phyloP scores from a whole-genome alignment of 2,797 vertebrate species.

The Rhodeus uyekii region DNA sequence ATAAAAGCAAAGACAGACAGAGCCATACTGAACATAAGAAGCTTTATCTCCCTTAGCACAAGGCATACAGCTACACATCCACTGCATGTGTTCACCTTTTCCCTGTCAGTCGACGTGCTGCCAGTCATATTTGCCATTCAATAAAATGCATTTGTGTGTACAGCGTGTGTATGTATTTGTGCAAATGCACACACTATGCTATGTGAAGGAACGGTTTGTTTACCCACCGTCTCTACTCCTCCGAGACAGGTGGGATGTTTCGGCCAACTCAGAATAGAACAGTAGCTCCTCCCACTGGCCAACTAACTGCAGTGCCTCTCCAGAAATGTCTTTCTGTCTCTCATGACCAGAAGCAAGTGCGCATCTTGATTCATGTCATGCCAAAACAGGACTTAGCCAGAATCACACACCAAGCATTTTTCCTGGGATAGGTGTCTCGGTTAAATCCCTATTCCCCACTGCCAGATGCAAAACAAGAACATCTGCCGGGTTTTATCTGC shows the following conservation, averaged over 20 bases:
- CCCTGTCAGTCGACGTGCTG: not conserved
- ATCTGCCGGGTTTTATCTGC: constrained; percentile 27
- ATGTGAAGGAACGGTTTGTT: constrained; percentile 19
- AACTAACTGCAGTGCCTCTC: not conserved
- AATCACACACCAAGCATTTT: constrained; percentile 42
- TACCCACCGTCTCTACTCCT: not conserved
- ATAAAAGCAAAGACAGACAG: constrained; percentile 15
- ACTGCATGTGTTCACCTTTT: constrained; percentile 7
- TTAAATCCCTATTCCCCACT: constrained; percentile 38
- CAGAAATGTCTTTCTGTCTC: constrained; percentile 16
- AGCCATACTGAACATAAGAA: constrained; percentile 15
- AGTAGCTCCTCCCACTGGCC: constrained; percentile 49
- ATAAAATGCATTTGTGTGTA: constrained; percentile 20
- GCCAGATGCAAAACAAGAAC: constrained; percentile 20
- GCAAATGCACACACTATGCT: not conserved
- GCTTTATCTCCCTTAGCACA: not conserved
- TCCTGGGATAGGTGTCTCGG: constrained; percentile 36
- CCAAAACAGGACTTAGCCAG: constrained; percentile 46
- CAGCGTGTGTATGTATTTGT: not conserved
- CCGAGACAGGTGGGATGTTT: not conserved
- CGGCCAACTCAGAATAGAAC: constrained; percentile 27
- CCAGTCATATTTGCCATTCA: constrained; percentile 16
- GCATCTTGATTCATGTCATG: constrained; percentile 51
- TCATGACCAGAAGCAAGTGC: constrained; percentile 26
- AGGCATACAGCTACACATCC: not conserved